phyloP scores from a whole-genome alignment of 2,113 vertebrate species.

The Rhabdomys dilectus region DNA sequence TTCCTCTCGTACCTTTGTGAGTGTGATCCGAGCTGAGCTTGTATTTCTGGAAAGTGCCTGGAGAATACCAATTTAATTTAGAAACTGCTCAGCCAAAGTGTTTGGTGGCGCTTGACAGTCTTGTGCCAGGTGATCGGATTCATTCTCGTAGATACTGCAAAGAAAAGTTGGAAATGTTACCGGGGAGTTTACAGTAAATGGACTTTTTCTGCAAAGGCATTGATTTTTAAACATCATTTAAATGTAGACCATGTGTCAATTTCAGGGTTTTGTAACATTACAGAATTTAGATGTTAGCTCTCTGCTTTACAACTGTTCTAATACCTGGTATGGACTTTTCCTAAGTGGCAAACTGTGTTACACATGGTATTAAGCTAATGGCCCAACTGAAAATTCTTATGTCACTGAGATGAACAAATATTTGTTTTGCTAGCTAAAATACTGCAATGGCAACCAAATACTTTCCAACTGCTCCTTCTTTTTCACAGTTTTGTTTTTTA shows the following conservation, averaged over 20 bases:
- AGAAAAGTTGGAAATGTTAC: slow-evolving; percentile 51
- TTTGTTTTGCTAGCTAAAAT: slow-evolving; percentile 63
- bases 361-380: slow-evolving; percentile 30
- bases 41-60: slow-evolving; percentile 65
- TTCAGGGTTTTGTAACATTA: slow-evolving; percentile 67
- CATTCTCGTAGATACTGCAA: slow-evolving; percentile 67
- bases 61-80: slow-evolving; percentile 83
- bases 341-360: slow-evolving; percentile 34
- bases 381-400: slow-evolving; percentile 52
- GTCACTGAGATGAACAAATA: slow-evolving; percentile 35
- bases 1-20: slow-evolving; percentile 61
- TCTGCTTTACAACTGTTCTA: slow-evolving; percentile 68
- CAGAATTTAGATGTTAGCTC: slow-evolving; percentile 60
- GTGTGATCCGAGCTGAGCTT: slow-evolving; percentile 61
- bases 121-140: slow-evolving; percentile 36
- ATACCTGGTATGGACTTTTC: slow-evolving; percentile 10
- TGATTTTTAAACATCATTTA: slow-evolving; percentile 67
- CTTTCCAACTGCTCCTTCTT: background rate
- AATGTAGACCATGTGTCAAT: slow-evolving; percentile 76
- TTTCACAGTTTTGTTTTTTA: background rate
- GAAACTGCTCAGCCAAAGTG: slow-evolving; percentile 64
- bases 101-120: slow-evolving; percentile 72
- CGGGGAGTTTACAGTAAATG: slow-evolving; percentile 65
- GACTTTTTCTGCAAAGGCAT: slow-evolving; percentile 50
- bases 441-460: background rate